These are phyloP conservation scores for Daptonema setosum DNA, from an alignment of 2,888 invertebrate species.

Conservation along the genomic window DNA sequence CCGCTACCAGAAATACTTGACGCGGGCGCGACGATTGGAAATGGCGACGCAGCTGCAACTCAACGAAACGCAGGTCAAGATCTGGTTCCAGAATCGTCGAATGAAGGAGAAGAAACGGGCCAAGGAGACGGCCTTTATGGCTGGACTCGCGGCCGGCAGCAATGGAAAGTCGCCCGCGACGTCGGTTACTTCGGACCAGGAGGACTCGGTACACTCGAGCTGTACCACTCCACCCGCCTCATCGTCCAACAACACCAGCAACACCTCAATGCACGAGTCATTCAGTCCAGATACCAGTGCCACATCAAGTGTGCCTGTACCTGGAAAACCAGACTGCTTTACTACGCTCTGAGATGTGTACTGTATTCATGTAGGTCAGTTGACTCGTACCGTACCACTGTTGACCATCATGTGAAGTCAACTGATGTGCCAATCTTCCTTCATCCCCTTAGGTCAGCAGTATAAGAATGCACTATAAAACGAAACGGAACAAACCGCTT, in stretches of 20 bases:
- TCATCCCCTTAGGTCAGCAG: too few relatives aligned
- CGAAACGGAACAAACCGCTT: too few relatives aligned
- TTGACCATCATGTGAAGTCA: too few relatives aligned
- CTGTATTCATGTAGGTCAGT: too few relatives aligned
- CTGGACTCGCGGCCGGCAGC: neutral
- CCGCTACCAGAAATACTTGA: slow-evolving; percentile 95
- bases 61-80: slow-evolving; percentile 90
- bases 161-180: neutral
- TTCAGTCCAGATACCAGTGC: too few relatives aligned
- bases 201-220: too few relatives aligned
- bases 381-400: too few relatives aligned
- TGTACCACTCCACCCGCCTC: too few relatives aligned
- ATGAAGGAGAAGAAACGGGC: slow-evolving; percentile 96
- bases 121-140: slow-evolving; percentile 43
- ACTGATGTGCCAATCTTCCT: too few relatives aligned
- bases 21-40: slow-evolving; percentile 81
- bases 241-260: neutral
- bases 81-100: slow-evolving; percentile 92
- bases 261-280: neutral
- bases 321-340: neutral
- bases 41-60: slow-evolving; percentile 84
- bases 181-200: neutral
- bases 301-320: neutral
- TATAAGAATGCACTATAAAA: too few relatives aligned
- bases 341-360: neutral